Base-by-base conservation (phyloP, 2,113 vertebrate genomes). In the Pseudorectes ferrugineus region DNA sequence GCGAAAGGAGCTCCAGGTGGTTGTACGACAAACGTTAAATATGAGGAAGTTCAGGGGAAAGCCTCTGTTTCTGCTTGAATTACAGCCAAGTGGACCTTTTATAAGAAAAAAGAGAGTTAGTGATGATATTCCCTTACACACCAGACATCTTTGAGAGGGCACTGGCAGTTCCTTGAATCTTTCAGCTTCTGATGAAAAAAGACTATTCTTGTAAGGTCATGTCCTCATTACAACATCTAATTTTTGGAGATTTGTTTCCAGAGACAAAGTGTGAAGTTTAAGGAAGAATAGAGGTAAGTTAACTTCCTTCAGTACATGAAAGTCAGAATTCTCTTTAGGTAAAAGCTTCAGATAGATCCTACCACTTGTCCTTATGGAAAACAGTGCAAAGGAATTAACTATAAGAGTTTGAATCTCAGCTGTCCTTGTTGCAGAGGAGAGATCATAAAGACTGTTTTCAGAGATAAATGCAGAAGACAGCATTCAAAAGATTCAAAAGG, bases 381-480 rank as follows among this genome's bases (percentile, higher is more conserved):
- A 89, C 61, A 78, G 48, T 43, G 81, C 48, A 94, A 91, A 91
- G 52, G 76, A 91, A 96, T 89, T 87, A 91, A 62, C 59, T 67
- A 19, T 28, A 84, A 84, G 73, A 87, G 57, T 76, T 78, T 87
- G 77, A 91, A 95, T 89, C 65, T 95, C 84, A 67, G 73, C 61
- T 91, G 42, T 63, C 70, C 74, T 71, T 91, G 84, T 93, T 89
- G 80, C 38, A 78, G 61, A 92, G 28, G 26, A 89, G 73, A 92
- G 87, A 93, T 91, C 87, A 87, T 68, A 89, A 91, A 85, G 81
- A 55, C 65, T 95, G 89, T 95, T 95, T 96, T 95, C 77, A 95
- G 59, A 91, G 73, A 94, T 78, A 94, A 95, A 96, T 65, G 61
- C 77, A 95, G 92, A 96, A 94, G 92, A 85, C 65, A 75, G 70